These are phyloP conservation scores for Propithecus perrieri DNA, from an alignment of 2,797 vertebrate genomes.

Conservation along the genomic window DNA sequence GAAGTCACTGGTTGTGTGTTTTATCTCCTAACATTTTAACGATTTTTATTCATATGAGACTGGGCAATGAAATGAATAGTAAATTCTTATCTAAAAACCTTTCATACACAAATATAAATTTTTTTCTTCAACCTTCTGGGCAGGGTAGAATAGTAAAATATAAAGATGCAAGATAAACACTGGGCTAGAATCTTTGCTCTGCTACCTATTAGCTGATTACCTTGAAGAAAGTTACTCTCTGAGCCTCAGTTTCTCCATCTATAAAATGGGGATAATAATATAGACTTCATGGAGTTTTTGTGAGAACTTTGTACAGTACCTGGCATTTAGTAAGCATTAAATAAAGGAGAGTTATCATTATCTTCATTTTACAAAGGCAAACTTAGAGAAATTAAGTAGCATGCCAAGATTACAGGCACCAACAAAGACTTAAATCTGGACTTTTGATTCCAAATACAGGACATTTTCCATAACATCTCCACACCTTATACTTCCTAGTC, in stretches of 20 bases:
- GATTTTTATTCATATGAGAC: not conserved
- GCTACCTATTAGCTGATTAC: not conserved
- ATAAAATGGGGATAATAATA: not conserved
- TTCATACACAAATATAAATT: not conserved
- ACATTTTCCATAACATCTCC: not conserved
- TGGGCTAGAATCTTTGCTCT: not conserved
- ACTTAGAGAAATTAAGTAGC: not conserved
- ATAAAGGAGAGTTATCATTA: not conserved
- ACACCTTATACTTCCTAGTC: not conserved
- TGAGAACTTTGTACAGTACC: not conserved
- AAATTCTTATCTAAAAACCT: not conserved
- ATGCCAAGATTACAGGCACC: not conserved
- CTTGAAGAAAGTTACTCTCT: not conserved
- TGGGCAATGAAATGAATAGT: not conserved
- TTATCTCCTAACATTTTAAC: conserved; percentile 24
- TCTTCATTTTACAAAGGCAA: not conserved
- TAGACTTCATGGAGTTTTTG: not conserved
- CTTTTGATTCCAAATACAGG: not conserved
- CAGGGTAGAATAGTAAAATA: not conserved
- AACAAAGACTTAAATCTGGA: not conserved
- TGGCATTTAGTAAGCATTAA: not conserved
- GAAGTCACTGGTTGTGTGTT: not conserved
- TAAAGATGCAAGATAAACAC: not conserved
- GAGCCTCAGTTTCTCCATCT: not conserved
- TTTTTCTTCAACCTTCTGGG: not conserved